Percentiles rank a stretch among this genome's conserved stretches.
These are phyloP conservation scores for Loxodonta africana DNA, from an alignment of 2,113 vertebrate genomes.

Conservation along the genomic window DNA sequence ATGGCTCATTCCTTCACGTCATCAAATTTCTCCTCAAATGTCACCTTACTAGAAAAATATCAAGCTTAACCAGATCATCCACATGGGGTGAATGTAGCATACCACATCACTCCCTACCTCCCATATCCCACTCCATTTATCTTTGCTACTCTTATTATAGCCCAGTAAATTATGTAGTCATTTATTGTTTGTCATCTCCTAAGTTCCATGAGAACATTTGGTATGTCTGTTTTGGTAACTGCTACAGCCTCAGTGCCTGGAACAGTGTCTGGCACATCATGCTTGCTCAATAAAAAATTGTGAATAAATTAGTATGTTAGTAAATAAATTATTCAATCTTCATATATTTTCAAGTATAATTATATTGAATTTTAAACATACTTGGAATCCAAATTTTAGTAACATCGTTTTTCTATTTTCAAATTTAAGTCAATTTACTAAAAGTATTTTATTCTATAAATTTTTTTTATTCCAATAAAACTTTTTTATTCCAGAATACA, in stretches of 20 bases:
- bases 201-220: not conserved
- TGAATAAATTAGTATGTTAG: conserved; percentile 28
- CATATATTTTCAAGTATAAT: not conserved
- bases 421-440: not conserved
- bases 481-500: not conserved
- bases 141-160: not conserved
- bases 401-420: not conserved
- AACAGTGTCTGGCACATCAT: not conserved
- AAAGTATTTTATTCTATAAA: not conserved
- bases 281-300: not conserved
- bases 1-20: not conserved
- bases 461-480: not conserved
- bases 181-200: not conserved
- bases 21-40: not conserved
- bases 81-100: not conserved
- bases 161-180: not conserved
- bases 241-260: not conserved
- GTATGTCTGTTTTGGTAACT: not conserved
- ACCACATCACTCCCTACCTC: not conserved
- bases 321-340: not conserved
- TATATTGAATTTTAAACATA: not conserved
- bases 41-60: not conserved
- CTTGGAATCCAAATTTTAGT: conserved; percentile 27
- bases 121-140: not conserved
- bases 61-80: not conserved